These are phyloP conservation scores for Macaria notata DNA, from an alignment of 2,888 invertebrate genomes.

Conservation along the genomic window DNA sequence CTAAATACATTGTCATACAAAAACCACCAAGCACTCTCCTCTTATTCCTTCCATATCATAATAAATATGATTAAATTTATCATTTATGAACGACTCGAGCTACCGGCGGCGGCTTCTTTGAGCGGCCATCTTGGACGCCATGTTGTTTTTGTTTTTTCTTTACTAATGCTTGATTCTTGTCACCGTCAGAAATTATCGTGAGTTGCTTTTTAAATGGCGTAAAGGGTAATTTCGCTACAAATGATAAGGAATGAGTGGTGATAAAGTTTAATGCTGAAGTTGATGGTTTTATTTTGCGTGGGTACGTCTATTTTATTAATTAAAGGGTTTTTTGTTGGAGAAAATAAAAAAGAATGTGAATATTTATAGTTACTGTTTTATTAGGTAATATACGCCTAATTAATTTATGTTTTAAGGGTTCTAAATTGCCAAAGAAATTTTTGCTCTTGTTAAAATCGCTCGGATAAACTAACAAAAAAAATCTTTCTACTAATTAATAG, in stretches of 20 bases:
- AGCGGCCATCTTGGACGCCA: constrained; percentile 72
- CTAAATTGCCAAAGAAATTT: too few relatives aligned
- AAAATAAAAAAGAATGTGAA: too few relatives aligned
- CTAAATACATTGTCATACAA: constrained; percentile 46
- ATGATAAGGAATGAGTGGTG: constrained; percentile 29
- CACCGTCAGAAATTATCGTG: constrained; percentile 65
- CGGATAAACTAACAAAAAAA: too few relatives aligned
- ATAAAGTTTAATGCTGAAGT: constrained; percentile 22
- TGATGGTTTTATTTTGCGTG: too few relatives aligned
- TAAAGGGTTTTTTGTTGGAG: too few relatives aligned
- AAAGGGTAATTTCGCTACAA: constrained; percentile 53
- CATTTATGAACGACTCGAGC: constrained; percentile 76
- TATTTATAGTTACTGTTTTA: too few relatives aligned
- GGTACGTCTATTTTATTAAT: too few relatives aligned
- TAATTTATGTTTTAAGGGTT: too few relatives aligned
- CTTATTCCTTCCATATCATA: constrained; percentile 52
- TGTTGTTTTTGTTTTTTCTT: constrained; percentile 69
- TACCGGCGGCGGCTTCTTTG: constrained; percentile 77
- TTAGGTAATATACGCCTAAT: too few relatives aligned
- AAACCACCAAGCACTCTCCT: constrained; percentile 46
- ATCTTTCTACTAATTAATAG: too few relatives aligned
- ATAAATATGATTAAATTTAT: constrained; percentile 80
- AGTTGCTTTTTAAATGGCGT: constrained; percentile 47
- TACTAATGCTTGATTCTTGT: constrained; percentile 75
- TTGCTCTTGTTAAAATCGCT: too few relatives aligned